Percentiles rank a stretch among this genome's conserved stretches.
Evolutionary conservation across 2,797 vertebrate species (phyloP).

Genomic region (Pangasius mekongensis): DNA sequence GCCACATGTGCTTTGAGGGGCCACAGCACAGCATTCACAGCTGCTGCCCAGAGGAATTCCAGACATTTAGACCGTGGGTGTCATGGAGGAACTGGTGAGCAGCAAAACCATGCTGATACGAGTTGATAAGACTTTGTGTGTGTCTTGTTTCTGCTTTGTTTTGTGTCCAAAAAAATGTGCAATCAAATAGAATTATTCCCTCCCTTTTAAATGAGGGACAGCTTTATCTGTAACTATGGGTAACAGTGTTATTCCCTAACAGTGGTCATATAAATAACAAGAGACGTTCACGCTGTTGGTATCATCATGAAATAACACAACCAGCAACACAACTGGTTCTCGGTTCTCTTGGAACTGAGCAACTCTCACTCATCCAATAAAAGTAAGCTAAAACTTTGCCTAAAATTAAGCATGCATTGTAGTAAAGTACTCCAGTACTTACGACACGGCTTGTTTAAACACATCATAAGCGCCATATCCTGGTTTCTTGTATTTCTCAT

Average conservation of each 20-base stretch:
- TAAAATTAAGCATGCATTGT: neutral
- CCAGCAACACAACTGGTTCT: neutral
- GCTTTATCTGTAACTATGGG: no score
- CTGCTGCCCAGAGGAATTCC: no score
- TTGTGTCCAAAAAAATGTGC: neutral
- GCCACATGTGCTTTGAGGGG: neutral
- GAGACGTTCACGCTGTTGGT: neutral
- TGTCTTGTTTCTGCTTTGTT: neutral
- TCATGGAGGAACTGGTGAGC: neutral
- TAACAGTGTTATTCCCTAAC: neutral
- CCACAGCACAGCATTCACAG: no score
- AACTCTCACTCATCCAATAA: neutral
- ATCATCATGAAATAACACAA: neutral
- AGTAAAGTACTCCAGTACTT: constrained; percentile 69
- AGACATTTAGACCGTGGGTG: neutral
- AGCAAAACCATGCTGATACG: neutral
- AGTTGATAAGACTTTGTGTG: neutral
- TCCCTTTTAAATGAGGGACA: neutral
- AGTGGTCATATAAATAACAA: neutral
- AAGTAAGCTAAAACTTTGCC: neutral
- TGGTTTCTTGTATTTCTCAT: constrained; percentile 96
- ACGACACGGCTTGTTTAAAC: constrained; percentile 99
- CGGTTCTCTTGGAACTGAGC: neutral
- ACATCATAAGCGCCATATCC: constrained; percentile 99
- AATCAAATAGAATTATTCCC: neutral